These are phyloP conservation scores for Lithodes maja DNA, from an alignment of 2,888 invertebrate genomes.

Conservation along the genomic window DNA sequence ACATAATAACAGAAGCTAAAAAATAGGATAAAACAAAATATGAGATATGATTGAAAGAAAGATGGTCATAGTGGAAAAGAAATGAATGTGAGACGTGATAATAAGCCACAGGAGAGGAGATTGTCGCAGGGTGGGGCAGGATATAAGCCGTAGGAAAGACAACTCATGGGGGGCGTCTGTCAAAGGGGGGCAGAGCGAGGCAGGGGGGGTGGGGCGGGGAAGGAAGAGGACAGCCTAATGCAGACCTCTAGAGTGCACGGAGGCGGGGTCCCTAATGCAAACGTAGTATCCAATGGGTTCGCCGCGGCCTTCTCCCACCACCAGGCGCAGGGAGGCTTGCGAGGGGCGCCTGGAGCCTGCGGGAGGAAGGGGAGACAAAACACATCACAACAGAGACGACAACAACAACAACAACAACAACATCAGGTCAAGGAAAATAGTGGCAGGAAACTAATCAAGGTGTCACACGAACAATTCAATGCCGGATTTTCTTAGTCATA, in stretches of 20 bases:
- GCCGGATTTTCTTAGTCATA: too few relatives aligned
- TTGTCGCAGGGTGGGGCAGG: too few relatives aligned
- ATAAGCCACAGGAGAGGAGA: too few relatives aligned
- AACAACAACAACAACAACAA: background rate
- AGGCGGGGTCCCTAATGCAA: constrained; percentile 58
- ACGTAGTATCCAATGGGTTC: constrained; percentile 63
- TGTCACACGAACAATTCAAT: background rate
- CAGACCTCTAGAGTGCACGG: constrained; percentile 62
- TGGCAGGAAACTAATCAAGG: background rate
- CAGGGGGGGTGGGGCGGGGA: background rate
- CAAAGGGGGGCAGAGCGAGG: too few relatives aligned
- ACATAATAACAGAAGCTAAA: too few relatives aligned
- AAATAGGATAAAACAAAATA: too few relatives aligned
- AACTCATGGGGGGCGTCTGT: too few relatives aligned
- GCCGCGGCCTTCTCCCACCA: constrained; percentile 59
- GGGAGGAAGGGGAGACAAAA: constrained; percentile 34
- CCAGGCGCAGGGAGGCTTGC: constrained; percentile 56
- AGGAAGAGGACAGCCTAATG: constrained; percentile 3
- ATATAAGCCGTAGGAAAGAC: too few relatives aligned
- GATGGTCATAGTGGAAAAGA: too few relatives aligned
- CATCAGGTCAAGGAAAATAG: background rate
- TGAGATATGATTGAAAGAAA: too few relatives aligned
- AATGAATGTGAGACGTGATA: too few relatives aligned
- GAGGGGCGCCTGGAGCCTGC: constrained; percentile 59
- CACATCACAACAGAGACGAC: too few relatives aligned